These are phyloP conservation scores for Apteryx mantelli DNA, from an alignment of 2,113 vertebrate species.

Conservation along the genomic window DNA sequence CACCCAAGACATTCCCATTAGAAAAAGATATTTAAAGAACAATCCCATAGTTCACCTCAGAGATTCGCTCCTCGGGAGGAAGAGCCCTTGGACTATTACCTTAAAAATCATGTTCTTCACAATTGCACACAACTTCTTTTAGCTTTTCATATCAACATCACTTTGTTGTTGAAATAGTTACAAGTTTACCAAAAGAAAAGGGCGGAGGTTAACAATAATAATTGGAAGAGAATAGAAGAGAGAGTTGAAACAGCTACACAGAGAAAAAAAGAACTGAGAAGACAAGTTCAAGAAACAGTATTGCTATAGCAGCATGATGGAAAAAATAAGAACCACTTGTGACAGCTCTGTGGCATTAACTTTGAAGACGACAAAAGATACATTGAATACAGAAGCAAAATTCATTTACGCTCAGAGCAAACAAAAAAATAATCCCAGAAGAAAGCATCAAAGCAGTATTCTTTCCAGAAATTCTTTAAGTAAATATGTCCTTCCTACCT, in stretches of 20 bases:
- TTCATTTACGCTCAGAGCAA: conserved; percentile 51
- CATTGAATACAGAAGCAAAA: conserved; percentile 56
- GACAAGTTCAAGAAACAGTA: conserved; percentile 64
- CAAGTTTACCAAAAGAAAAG: conserved; percentile 62
- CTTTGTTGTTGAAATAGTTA: conserved; percentile 65
- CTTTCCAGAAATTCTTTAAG: conserved; percentile 65
- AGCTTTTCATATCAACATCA: conserved; percentile 58
- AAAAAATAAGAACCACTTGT: conserved; percentile 69
- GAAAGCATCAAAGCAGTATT: conserved; percentile 66
- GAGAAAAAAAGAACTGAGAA: conserved; percentile 49
- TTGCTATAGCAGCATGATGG: conserved; percentile 51
- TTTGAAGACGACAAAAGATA: conserved; percentile 69
- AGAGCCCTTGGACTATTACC: conserved; percentile 18
- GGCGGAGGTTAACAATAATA: conserved; percentile 61
- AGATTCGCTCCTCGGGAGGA: conserved; percentile 33
- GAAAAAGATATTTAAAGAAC: conserved; percentile 1
- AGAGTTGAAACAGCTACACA: conserved; percentile 49
- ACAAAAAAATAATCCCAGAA: conserved; percentile 65
- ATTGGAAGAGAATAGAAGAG: conserved; percentile 56
- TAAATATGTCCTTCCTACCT: conserved; percentile 58
- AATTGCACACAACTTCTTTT: conserved; percentile 44
- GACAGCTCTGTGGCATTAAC: conserved; percentile 55
- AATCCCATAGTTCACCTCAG: conserved; percentile 26
- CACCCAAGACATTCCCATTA: conserved; percentile 48
- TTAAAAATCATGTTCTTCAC: conserved; percentile 48